Evolutionary conservation across 1,140 invertebrate species (phyloP).

Genomic region (Drosophila neocordata): DNA sequence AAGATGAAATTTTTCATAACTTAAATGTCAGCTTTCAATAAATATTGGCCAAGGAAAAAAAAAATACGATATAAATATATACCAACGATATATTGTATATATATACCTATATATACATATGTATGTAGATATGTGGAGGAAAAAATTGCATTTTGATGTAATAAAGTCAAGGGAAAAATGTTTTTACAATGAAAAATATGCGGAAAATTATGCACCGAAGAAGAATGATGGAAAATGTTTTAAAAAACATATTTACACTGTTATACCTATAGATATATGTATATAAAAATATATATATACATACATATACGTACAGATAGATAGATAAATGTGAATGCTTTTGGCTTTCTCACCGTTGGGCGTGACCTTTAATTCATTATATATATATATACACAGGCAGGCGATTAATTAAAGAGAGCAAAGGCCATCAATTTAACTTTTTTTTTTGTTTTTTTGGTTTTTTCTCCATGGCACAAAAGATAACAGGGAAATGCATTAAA

Average conservation of each 20-base stretch:
- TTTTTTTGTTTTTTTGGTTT: not conserved
- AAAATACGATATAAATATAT: slow-evolving; percentile 4
- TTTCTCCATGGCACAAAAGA: not conserved
- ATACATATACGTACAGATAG: not conserved
- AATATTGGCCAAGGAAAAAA: slow-evolving; percentile 23
- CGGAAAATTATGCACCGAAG: slow-evolving; percentile 12
- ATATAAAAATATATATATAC: not conserved
- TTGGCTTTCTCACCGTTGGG: slow-evolving; percentile 10
- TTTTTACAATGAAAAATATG: slow-evolving; percentile 55
- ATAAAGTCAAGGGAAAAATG: slow-evolving; percentile 62
- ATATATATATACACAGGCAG: not conserved
- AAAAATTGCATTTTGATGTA: slow-evolving; percentile 59
- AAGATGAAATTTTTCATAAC: slow-evolving; percentile 58
- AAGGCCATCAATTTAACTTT: slow-evolving; percentile 2
- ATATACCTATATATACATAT: not conserved
- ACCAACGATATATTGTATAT: not conserved
- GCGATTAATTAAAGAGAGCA: slow-evolving; percentile 19
- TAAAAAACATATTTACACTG: slow-evolving; percentile 10
- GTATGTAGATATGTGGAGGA: not conserved
- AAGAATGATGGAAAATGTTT: not conserved
- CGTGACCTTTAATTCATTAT: slow-evolving; percentile 17
- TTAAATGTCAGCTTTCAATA: slow-evolving; percentile 67
- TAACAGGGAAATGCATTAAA: slow-evolving; percentile 14
- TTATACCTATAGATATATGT: not conserved
- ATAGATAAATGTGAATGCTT: not conserved